These are phyloP conservation scores for Syngnathus rostellatus DNA, from an alignment of 2,797 vertebrate species.

Conservation along the genomic window DNA sequence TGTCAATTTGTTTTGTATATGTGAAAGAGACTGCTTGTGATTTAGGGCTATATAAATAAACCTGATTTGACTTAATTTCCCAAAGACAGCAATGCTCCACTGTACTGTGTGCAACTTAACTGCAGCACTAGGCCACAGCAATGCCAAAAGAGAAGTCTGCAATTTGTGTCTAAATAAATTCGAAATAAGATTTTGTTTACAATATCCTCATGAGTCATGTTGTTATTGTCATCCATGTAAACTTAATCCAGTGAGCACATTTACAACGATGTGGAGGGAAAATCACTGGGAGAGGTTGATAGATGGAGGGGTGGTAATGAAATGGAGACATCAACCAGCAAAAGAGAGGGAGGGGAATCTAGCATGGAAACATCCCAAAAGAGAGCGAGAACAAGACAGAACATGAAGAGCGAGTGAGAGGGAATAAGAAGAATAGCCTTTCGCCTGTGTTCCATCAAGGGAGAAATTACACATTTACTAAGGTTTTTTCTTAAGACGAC, in stretches of 20 bases:
- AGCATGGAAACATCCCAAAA: slow-evolving; percentile 63
- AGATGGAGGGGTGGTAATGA: slow-evolving; percentile 95
- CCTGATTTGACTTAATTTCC: no score
- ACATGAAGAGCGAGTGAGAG: slow-evolving; percentile 29
- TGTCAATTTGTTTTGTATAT: no score
- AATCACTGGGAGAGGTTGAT: slow-evolving; percentile 90
- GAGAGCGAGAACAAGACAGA: slow-evolving; percentile 62
- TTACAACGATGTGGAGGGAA: slow-evolving; percentile 62
- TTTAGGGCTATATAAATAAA: no score
- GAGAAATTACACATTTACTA: slow-evolving; percentile 99
- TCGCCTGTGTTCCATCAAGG: slow-evolving; percentile 98
- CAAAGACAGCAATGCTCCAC: no score
- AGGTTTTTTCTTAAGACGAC: slow-evolving; percentile 99
- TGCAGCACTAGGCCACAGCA: no score
- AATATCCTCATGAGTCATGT: not conserved
- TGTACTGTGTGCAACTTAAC: no score
- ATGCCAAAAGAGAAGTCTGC: not conserved
- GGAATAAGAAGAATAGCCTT: slow-evolving; percentile 93
- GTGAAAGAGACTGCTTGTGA: no score
- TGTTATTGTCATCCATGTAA: not conserved
- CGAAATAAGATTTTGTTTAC: not conserved
- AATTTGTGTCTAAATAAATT: not conserved
- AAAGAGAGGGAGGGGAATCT: slow-evolving; percentile 70
- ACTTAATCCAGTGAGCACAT: not conserved
- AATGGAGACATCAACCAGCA: slow-evolving; percentile 99